Base-by-base conservation (phyloP, 2,888 invertebrate genomes). In the Parnassius mnemosyne region DNA sequence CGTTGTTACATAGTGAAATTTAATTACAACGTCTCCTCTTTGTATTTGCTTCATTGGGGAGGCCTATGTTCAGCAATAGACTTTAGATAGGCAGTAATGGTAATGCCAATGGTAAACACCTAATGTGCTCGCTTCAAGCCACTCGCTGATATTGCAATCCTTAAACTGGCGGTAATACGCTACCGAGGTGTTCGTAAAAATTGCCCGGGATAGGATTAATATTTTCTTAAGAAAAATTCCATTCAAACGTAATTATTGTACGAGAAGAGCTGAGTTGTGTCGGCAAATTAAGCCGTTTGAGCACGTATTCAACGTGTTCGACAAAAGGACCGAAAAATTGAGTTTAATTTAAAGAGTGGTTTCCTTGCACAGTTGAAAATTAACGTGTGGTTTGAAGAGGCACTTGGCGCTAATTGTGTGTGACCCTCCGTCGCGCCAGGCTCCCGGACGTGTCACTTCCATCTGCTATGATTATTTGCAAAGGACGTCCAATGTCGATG, bases 351-450 rank as follows among this genome's bases (percentile, higher is more conserved):
- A 70, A 80, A 85, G 77, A 76, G 77, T 77, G 80, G 83, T 81
- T 81, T 82, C 77, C 81, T 81, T 80, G 78, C 75, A 75, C 76
- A 67, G 77, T 69, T 73, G 75, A 60, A 79, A 83, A 84, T 84
- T 81, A 83, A 79, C 81, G 80, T 80, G 81, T 75, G 80, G 76
- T 71, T 74, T 73, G 60, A 78, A 84, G 80, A 68, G 78, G 77
- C 77, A 70, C 87, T 87, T 68, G 76, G 66, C 81, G 79, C 77
- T 85, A 86, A 87, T 88, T 88, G 88, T 83, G 82, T 81, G 82
- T 80, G 83, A 77, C 80, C 80, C 81, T 69, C 63, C 25, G 68
- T 63, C 57, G 47, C 56, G 55, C 46, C 42, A 51, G 5, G 3
- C 12, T 46, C 51, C 53, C 64, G 60, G 57, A 66, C 69, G 70